Evolutionary conservation across 2,797 vertebrate genomes (phyloP).

Genomic region (Chaunax sp.): DNA sequence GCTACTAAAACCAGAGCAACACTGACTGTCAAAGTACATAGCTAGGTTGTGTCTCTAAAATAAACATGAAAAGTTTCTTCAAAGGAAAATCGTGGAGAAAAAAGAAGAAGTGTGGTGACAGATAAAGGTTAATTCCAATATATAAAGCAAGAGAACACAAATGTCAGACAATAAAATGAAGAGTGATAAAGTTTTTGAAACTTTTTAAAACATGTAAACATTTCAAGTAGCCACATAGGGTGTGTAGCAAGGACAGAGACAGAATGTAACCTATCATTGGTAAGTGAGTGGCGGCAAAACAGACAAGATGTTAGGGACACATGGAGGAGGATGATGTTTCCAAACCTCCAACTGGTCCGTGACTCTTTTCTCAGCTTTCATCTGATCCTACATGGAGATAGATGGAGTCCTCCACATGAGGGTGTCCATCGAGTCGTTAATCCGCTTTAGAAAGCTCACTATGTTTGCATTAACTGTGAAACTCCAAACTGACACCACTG

Average conservation of each 20-base stretch:
- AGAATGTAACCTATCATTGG: constrained; percentile 3
- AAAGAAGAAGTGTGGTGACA: background rate
- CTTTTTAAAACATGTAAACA: constrained; percentile 74
- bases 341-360: background rate
- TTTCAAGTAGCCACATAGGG: constrained; percentile 56
- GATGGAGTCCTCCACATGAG: background rate
- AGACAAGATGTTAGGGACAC: background rate
- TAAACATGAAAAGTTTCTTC: background rate
- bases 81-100: background rate
- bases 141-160: background rate
- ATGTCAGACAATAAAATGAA: background rate
- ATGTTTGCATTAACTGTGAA: constrained; percentile 20
- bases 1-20: background rate
- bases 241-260: constrained; percentile 8
- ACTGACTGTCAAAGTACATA: constrained; percentile 19
- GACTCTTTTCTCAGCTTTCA: background rate
- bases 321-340: no score
- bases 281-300: background rate
- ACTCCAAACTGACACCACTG: background rate
- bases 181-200: constrained; percentile 4
- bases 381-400: background rate
- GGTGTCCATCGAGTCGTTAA: background rate
- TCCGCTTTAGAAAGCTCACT: background rate
- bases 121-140: background rate
- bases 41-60: background rate